Evolutionary conservation across 2,888 invertebrate species (phyloP).

Genomic region (Pheosia gnoma): DNA sequence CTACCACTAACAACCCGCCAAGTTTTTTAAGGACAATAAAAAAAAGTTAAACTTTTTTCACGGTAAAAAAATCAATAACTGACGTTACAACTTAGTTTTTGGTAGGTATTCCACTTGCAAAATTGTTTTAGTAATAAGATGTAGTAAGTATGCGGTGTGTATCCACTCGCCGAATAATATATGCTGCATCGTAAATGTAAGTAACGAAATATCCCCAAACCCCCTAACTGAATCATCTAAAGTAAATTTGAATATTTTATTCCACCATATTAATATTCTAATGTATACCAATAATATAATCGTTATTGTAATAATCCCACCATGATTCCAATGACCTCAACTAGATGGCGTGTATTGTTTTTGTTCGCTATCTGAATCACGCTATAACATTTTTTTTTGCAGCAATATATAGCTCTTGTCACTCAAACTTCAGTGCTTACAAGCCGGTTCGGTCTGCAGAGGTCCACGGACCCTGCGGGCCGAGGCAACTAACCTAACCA

Average conservation of each 20-base stretch:
- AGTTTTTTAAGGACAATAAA: constrained; percentile 5
- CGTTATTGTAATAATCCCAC: background rate
- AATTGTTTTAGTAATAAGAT: no score
- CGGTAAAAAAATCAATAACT: no score
- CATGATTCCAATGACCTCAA: constrained; percentile 4
- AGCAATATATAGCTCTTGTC: constrained; percentile 38
- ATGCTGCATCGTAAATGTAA: no score
- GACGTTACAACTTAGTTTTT: no score
- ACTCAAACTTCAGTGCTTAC: constrained; percentile 56
- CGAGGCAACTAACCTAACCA: constrained; percentile 82
- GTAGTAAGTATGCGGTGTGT: no score
- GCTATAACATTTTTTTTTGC: constrained; percentile 40
- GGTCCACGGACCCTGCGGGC: constrained; percentile 87
- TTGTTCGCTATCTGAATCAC: constrained; percentile 42
- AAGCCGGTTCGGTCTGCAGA: constrained; percentile 91
- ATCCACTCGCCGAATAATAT: no score
- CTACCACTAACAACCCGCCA: background rate
- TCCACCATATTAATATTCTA: background rate
- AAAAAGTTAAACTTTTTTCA: constrained; percentile 6
- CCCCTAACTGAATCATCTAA: no score
- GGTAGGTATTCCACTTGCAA: no score
- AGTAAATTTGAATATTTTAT: background rate
- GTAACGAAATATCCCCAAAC: no score
- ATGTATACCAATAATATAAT: background rate
- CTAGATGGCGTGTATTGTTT: constrained; percentile 50